Evolutionary conservation across 2,888 invertebrate genomes (phyloP), one percentile per base, ranked within the genome.

Genomic region (Pyrocoelia pectoralis): DNA sequence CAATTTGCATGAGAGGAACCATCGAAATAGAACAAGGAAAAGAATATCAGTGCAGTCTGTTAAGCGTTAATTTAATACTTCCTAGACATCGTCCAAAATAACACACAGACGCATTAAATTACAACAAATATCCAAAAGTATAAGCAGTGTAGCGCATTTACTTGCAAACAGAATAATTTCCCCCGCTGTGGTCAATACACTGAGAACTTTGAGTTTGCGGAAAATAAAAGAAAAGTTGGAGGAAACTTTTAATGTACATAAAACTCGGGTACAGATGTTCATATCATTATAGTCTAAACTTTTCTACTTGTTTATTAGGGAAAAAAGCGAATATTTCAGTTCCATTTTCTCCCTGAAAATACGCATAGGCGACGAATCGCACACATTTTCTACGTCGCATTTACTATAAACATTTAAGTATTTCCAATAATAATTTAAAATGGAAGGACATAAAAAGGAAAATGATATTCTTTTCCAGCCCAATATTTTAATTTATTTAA

Each of bases 1-100:
- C 46, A 49, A 49, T 65, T 60, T 65, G 53, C 65, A 65, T 60
- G 53, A 40, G 15, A 41, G 41, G 14, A 14, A 41, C n/a, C n/a
- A n/a, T n/a, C n/a, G n/a, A n/a, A n/a, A n/a, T n/a, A 41, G 14
- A 41, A 14, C 6, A 14, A 13, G 12, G 41, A 46, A 46, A 18
- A 10, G 14, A 9, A 5, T 43, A 15, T 13, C 13, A 43, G 43
- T 43, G 8, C 43, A 10, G 43, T 1, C 43, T 15, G 8, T 43
- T 43, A 43, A 43, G 43, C 43, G 43, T 43, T 43, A 43, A 43
- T 43, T 13, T 15, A 15, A 43, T 43, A 15, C 17, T 43, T 43
- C 17, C 43, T 43, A 13, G 43, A 43, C 43, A 43, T 4, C 24
- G 24, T 24, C 6, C 24, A 24, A 24, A 24, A 24, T n/a, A n/a